Base-by-base conservation (phyloP, 2,113 vertebrate species). In the Bubalus kerabau region DNA sequence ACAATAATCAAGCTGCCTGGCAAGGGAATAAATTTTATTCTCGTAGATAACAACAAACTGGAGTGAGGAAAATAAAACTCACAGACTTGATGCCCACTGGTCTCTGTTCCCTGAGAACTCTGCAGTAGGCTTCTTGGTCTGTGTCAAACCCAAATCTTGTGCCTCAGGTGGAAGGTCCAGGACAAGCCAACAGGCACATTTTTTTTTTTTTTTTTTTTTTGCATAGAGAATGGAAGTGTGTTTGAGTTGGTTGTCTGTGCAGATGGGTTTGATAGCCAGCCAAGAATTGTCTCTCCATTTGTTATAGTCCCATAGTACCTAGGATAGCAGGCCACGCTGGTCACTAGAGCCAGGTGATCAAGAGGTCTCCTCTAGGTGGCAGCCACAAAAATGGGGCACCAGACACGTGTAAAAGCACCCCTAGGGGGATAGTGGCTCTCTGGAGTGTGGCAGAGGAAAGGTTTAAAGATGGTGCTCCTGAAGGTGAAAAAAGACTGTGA, bases 101-200 rank as follows among this genome's bases (percentile, higher is more conserved):
- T 5, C 16, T 64, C 60, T 82, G 7, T 64, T 64, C 46, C 4
- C 1, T 54, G 59, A 91, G 23, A 52, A 19, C 32, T 17, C 12
- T 6, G 10, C 54, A 23, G 17, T 59, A 26, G 7, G 40, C 5
- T 59, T 32, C 6, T 93, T 60, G 57, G 7, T 23, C 1, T 76
- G 23, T 40, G 6, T 26, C 23, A 76, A 59, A 86, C 2, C 7
- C 26, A 21, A 86, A 86, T 7, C 7, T 12, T 59, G 16, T 26
- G 16, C 2, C 3, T 36, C 3, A 36, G 16, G 2, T 17, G 3
- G 3, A 59, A 60, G 24, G 17, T 50, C 5, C 16, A 76, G 2
- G 30, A 59, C 30, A 76, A 86, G 30, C 40, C 9, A n/a, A 48
- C 46, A 57, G 2, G 1, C 12, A 13, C 23, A 46, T 62, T 30